phyloP scores from a whole-genome alignment of 2,797 vertebrate genomes.

The Neosilurus mollespiculum region DNA sequence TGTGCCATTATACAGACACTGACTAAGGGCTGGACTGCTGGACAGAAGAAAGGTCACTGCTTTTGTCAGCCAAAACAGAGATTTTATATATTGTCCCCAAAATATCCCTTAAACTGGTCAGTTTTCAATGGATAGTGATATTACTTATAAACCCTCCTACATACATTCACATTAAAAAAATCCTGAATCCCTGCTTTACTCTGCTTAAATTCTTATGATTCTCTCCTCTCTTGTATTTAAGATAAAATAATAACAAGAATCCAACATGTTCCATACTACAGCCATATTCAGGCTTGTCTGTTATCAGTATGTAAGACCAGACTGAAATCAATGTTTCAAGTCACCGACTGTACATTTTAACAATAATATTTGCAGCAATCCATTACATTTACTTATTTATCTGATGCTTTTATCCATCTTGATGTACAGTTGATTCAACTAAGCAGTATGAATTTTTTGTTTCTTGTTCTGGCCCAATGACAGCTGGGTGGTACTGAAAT shows the following conservation, averaged over 20 bases:
- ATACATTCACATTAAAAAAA: background rate
- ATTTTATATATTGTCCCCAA: background rate
- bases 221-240: background rate
- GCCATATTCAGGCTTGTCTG: background rate
- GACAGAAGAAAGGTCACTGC: constrained; percentile 68
- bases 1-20: constrained; percentile 52
- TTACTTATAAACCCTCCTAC: background rate
- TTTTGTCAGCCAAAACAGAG: constrained; percentile 37
- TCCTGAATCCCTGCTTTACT: background rate
- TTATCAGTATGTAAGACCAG: background rate
- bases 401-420: background rate
- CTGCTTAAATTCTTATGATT: background rate
- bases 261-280: background rate
- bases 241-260: background rate
- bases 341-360: background rate
- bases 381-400: background rate
- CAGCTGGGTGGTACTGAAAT: background rate
- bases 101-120: background rate
- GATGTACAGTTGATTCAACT: background rate
- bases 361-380: background rate
- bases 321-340: background rate
- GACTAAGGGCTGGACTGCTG: constrained; percentile 52
- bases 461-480: background rate
- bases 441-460: background rate
- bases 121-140: background rate